Evolutionary conservation across 1,140 invertebrate species (phyloP).

Genomic region (Proctacanthus coquilletti): DNA sequence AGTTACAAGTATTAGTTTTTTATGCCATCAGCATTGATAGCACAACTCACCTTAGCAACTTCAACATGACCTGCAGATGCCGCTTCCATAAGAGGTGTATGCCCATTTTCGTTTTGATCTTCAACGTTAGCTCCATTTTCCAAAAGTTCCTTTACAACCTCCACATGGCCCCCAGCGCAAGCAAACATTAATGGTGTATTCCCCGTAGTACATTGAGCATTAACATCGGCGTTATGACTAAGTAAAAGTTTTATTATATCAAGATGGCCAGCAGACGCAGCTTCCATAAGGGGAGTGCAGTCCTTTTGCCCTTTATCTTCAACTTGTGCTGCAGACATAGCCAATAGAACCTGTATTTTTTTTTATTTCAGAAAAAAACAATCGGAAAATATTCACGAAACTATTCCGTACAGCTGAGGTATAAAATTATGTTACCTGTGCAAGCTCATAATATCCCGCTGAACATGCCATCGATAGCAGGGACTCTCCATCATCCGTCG

Average conservation of each 20-base stretch:
- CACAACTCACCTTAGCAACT: slow-evolving; percentile 65
- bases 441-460: slow-evolving; percentile 85
- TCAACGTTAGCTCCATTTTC: slow-evolving; percentile 90
- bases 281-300: slow-evolving; percentile 94
- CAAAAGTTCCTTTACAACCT: slow-evolving; percentile 77
- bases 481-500: slow-evolving; percentile 85
- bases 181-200: slow-evolving; percentile 98
- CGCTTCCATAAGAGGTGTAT: slow-evolving; percentile 98
- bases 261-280: slow-evolving; percentile 83
- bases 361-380: slow-evolving; percentile 10
- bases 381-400: background rate
- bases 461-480: slow-evolving; percentile 82
- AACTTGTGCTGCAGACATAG: slow-evolving; percentile 93
- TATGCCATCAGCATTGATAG: background rate
- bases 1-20: background rate
- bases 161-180: slow-evolving; percentile 88
- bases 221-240: slow-evolving; percentile 86
- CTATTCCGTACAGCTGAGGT: background rate
- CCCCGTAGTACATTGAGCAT: slow-evolving; percentile 88
- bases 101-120: slow-evolving; percentile 97
- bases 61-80: slow-evolving; percentile 92
- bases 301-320: slow-evolving; percentile 87
- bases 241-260: slow-evolving; percentile 87
- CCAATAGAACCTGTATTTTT: slow-evolving; percentile 76
- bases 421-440: slow-evolving; percentile 44